These are phyloP conservation scores for Mormyrus proboscirostris DNA, from an alignment of 2,797 vertebrate species.

Conservation along the genomic window DNA sequence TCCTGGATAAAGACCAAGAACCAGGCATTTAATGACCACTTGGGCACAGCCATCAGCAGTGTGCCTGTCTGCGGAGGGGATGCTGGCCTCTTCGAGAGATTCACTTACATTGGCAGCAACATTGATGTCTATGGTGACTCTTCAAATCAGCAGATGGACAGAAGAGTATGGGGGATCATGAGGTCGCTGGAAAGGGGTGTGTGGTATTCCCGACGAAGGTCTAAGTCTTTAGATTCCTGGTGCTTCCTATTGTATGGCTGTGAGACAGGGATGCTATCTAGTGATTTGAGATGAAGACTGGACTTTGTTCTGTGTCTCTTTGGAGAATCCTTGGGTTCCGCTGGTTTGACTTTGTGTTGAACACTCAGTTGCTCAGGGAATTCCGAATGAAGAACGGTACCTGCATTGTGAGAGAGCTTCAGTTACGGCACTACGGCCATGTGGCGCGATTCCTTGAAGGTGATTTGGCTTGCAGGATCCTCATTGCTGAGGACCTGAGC, in stretches of 20 bases:
- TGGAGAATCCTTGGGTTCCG: not conserved
- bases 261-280: not conserved
- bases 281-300: not conserved
- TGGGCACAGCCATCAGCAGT: not conserved
- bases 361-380: not conserved
- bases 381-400: not conserved
- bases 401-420: not conserved
- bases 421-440: not conserved
- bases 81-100: not conserved
- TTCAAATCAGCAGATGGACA: not conserved
- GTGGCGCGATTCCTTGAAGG: not conserved
- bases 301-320: not conserved
- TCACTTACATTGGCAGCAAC: not conserved
- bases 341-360: not conserved
- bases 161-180: not conserved
- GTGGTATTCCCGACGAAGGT: not conserved
- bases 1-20: not conserved
- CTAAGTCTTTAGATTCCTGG: not conserved
- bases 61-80: not conserved
- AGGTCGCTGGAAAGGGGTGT: not conserved
- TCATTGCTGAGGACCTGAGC: not conserved
- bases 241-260: not conserved
- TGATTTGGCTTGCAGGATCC: not conserved
- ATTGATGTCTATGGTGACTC: not conserved
- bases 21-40: not conserved